These are phyloP conservation scores for Drosophila orosa DNA, from an alignment of 1,140 invertebrate species.

Conservation along the genomic window DNA sequence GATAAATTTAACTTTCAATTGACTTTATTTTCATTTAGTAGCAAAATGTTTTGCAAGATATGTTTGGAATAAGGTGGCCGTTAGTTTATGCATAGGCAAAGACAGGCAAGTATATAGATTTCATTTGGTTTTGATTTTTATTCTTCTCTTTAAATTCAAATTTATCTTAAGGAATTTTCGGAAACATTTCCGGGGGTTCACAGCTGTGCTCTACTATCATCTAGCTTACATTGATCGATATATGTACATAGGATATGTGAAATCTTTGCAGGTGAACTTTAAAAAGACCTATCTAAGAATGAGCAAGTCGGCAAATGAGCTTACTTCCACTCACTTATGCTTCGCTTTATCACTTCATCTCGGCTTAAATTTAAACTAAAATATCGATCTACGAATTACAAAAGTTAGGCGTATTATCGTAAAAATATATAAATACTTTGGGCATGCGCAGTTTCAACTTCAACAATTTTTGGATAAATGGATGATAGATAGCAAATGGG, in stretches of 20 bases:
- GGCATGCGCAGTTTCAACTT: constrained; percentile 66
- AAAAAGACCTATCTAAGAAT: constrained; percentile 11
- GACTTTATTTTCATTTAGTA: not conserved
- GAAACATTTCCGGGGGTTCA: constrained; percentile 38
- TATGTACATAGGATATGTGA: constrained; percentile 41
- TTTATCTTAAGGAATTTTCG: constrained; percentile 49
- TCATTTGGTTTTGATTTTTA: constrained; percentile 16
- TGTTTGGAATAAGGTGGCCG: constrained; percentile 2
- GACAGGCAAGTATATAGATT: not conserved
- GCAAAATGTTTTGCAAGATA: not conserved
- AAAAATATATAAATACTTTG: constrained; percentile 76
- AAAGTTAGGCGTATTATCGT: constrained; percentile 37
- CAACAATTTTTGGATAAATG: constrained; percentile 31
- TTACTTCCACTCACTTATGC: too few species aligned
- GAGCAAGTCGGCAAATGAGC: constrained; percentile 8
- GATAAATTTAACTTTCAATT: not conserved
- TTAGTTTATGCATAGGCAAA: not conserved
- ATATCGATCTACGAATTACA: constrained; percentile 50
- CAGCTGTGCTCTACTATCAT: constrained; percentile 33
- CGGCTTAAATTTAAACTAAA: constrained; percentile 30
- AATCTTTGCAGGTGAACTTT: constrained; percentile 27
- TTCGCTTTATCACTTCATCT: constrained; percentile 64
- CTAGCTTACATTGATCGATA: constrained; percentile 26
- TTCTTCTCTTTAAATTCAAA: constrained; percentile 40
- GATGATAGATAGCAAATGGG: constrained; percentile 23